phyloP scores from a whole-genome alignment of 2,113 vertebrate species.

The Megaceryle maxima region DNA sequence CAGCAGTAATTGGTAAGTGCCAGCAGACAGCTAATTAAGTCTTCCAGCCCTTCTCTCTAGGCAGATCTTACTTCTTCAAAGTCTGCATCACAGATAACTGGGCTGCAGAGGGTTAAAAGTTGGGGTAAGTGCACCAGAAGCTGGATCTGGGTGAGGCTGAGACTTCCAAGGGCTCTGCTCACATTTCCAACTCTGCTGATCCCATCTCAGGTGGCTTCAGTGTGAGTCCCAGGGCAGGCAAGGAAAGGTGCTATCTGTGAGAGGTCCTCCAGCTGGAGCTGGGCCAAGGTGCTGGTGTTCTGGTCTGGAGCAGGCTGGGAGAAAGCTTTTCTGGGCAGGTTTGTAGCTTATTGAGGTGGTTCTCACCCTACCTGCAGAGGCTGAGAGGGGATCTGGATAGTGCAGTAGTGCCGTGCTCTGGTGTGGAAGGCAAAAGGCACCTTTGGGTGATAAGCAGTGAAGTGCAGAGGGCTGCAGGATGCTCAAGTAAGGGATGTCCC shows the following conservation, averaged over 20 bases:
- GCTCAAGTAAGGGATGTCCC: neutral
- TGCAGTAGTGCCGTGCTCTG: rapidly evolving
- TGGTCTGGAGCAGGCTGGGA: neutral
- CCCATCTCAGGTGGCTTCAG: neutral
- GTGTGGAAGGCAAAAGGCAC: neutral
- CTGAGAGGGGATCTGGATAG: neutral
- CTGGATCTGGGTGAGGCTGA: rapidly evolving
- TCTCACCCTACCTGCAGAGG: neutral
- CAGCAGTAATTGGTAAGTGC: constrained; percentile 19
- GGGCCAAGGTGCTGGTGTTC: neutral
- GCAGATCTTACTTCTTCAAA: neutral
- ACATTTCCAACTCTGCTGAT: rapidly evolving
- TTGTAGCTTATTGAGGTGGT: neutral
- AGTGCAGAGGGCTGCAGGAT: rapidly evolving
- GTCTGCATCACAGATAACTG: rapidly evolving
- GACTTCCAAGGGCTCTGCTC: neutral
- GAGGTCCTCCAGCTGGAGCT: neutral
- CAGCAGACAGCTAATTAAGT: constrained; percentile 21
- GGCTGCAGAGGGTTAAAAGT: neutral
- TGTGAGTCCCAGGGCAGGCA: rapidly evolving
- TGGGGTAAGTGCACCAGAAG: neutral
- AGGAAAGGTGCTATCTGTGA: neutral
- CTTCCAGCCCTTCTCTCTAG: neutral
- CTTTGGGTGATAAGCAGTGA: neutral
- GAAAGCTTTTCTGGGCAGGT: neutral